Evolutionary conservation across 2,113 vertebrate species (phyloP).

Genomic region (Xiphophorus hellerii): DNA sequence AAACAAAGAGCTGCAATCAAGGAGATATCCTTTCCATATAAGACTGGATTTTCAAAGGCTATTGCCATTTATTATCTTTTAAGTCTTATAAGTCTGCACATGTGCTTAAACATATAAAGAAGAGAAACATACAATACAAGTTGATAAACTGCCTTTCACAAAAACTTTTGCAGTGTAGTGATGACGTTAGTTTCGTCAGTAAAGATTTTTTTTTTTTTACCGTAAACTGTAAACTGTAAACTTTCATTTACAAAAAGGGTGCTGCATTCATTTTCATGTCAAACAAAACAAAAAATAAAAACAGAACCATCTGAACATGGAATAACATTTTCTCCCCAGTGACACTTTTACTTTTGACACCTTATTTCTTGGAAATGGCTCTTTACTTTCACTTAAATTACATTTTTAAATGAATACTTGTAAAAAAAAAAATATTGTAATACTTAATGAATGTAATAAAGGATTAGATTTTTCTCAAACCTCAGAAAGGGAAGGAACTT

Average conservation of each 20-base stretch:
- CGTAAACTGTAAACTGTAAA: too few species aligned
- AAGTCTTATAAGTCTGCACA: too few species aligned
- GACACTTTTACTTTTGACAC: conserved; percentile 14
- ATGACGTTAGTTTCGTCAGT: too few species aligned
- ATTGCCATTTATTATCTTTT: too few species aligned
- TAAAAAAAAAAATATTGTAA: background rate
- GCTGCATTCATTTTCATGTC: background rate
- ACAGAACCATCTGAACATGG: background rate
- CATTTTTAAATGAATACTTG: background rate
- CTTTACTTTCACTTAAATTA: background rate
- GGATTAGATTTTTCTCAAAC: background rate
- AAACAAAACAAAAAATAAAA: background rate
- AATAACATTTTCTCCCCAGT: background rate
- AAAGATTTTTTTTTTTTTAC: too few species aligned
- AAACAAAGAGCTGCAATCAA: too few species aligned
- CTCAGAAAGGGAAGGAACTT: background rate
- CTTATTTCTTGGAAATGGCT: conserved; percentile 18
- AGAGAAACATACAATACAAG: too few species aligned
- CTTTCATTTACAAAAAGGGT: background rate
- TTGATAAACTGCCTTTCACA: too few species aligned
- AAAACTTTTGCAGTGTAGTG: too few species aligned
- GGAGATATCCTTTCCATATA: too few species aligned
- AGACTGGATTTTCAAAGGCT: too few species aligned
- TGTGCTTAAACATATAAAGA: too few species aligned
- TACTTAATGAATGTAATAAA: background rate